A percentile compares a stretch with the other conserved stretches of the same genome.
phyloP scores from a whole-genome alignment of 1,140 invertebrate species.

The Hirudo medicinalis region DNA sequence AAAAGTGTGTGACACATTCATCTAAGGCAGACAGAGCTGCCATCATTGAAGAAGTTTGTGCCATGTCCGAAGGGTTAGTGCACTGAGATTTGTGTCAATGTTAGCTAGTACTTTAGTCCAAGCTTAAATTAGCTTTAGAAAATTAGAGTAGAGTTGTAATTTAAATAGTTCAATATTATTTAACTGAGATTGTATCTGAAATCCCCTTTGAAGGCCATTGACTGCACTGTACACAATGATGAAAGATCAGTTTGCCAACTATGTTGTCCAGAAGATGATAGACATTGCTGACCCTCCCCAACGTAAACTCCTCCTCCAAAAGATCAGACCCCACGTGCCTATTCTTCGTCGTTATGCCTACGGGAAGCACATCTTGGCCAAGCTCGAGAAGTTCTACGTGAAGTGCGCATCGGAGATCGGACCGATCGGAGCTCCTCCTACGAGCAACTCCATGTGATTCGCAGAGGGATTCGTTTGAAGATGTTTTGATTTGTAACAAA shows the following conservation, averaged over 20 bases:
- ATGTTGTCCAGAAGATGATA: conserved; percentile 99
- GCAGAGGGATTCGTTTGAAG: too few species aligned
- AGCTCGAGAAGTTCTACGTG: conserved; percentile 78
- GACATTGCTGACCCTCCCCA: conserved; percentile 94
- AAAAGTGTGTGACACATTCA: conserved; percentile 41
- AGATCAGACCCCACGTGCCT: conserved; percentile 89
- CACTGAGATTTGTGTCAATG: background rate
- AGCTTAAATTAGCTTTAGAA: too few species aligned
- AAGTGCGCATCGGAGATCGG: conserved; percentile 13
- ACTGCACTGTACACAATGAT: conserved; percentile 94
- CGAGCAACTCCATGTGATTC: background rate
- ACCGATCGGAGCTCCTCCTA: conserved; percentile 9
- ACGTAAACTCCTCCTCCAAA: conserved; percentile 91
- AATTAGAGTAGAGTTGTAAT: too few species aligned
- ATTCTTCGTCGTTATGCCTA: conserved; percentile 98
- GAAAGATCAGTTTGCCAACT: conserved; percentile 98
- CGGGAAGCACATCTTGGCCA: conserved; percentile 97
- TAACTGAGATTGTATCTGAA: background rate
- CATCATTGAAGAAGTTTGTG: conserved; percentile 40
- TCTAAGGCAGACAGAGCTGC: conserved; percentile 34
- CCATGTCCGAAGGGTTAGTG: conserved; percentile 34
- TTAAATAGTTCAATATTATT: background rate
- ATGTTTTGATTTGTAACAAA: too few species aligned
- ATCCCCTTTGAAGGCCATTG: conserved; percentile 25
- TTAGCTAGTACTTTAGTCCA: too few species aligned